These are phyloP conservation scores for Macropus fuliginosus DNA, from an alignment of 2,797 vertebrate genomes.

Conservation along the genomic window DNA sequence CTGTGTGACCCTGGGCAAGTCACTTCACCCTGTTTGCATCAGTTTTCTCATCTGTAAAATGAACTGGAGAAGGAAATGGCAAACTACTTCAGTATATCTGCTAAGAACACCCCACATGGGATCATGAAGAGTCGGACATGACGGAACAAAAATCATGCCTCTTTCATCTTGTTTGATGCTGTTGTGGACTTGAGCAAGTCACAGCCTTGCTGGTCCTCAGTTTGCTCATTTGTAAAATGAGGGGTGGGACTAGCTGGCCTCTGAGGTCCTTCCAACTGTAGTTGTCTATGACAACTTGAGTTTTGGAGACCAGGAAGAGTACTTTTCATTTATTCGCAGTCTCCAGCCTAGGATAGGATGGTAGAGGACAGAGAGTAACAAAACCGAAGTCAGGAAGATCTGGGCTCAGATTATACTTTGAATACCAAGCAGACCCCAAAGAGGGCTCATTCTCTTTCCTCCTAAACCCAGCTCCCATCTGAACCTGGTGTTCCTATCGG, in stretches of 20 bases:
- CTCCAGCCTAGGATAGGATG: background rate
- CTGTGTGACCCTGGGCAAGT: background rate
- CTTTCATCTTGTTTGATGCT: background rate
- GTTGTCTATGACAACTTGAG: background rate
- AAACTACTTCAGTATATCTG: too few species aligned
- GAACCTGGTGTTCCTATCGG: background rate
- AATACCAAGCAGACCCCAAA: background rate
- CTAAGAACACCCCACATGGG: too few species aligned
- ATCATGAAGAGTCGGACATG: too few species aligned
- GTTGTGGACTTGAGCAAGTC: background rate
- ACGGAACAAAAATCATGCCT: background rate
- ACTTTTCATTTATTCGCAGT: background rate
- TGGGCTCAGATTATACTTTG: background rate
- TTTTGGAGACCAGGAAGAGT: background rate
- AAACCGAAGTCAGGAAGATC: background rate
- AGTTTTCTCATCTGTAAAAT: too few species aligned
- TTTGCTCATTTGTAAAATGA: background rate
- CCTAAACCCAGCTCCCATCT: background rate
- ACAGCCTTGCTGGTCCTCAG: background rate
- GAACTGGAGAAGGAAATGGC: too few species aligned
- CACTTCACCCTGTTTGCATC: background rate
- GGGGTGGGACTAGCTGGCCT: background rate
- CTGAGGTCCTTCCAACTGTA: background rate
- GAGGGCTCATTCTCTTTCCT: background rate
- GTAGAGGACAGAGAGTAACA: background rate